phyloP scores from a whole-genome alignment of 2,797 vertebrate genomes.

The Synaphobranchus kaupii region DNA sequence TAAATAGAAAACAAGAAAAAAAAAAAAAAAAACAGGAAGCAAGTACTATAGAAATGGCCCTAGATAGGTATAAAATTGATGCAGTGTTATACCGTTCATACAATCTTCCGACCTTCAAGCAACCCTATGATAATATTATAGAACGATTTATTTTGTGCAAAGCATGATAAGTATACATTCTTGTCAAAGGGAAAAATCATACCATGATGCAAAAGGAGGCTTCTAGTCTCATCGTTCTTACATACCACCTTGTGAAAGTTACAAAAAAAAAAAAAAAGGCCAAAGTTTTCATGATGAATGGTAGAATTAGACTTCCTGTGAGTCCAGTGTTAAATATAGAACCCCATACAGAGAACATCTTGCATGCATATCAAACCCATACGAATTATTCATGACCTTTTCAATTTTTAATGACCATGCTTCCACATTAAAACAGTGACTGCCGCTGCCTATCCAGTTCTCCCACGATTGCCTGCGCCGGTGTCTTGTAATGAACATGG shows the following conservation, averaged over 20 bases:
- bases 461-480: conserved; percentile 28
- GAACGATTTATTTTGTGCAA: background rate
- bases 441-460: conserved; percentile 38
- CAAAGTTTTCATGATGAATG: conserved; percentile 26
- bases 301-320: conserved; percentile 40
- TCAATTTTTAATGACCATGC: conserved; percentile 67
- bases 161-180: background rate
- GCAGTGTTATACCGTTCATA: too few relatives aligned
- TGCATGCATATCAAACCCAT: conserved; percentile 58
- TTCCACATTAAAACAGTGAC: conserved; percentile 49
- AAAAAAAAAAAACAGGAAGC: too few relatives aligned
- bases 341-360: conserved; percentile 52
- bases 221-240: background rate
- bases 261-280: conserved; percentile 12
- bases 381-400: conserved; percentile 71
- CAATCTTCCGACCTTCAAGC: background rate
- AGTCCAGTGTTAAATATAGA: conserved; percentile 69
- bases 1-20: too few relatives aligned
- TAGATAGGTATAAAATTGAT: background rate
- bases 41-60: too few relatives aligned
- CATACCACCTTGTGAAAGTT: background rate
- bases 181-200: background rate
- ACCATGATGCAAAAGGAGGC: background rate
- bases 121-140: background rate
- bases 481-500: background rate